phyloP scores from a whole-genome alignment of 2,888 invertebrate species.

The Leptinotarsa haldemani region DNA sequence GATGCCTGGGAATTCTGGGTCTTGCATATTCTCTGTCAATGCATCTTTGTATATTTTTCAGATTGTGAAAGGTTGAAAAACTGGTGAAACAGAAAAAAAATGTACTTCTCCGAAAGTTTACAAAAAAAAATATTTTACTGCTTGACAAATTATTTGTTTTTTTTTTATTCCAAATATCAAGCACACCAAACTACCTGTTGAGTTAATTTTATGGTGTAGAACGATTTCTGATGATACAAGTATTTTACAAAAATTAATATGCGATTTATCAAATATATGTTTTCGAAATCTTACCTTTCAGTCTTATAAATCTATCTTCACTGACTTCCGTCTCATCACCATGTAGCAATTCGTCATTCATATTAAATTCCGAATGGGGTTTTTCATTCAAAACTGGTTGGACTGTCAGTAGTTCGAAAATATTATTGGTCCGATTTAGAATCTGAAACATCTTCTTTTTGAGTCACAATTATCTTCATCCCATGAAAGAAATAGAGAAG shows the following conservation, averaged over 20 bases:
- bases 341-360: slow-evolving; percentile 69
- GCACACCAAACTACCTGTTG: too few species aligned
- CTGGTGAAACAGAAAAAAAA: too few species aligned
- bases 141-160: too few species aligned
- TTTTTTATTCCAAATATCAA: too few species aligned
- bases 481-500: too few species aligned
- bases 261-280: not conserved
- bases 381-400: slow-evolving; percentile 83
- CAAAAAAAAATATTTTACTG: too few species aligned
- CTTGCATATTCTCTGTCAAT: too few species aligned
- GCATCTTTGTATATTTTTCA: too few species aligned
- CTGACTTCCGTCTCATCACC: slow-evolving; percentile 75
- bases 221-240: not conserved
- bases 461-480: not conserved
- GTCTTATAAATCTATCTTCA: slow-evolving; percentile 80
- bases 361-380: slow-evolving; percentile 67
- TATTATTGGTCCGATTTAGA: slow-evolving; percentile 93
- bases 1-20: too few species aligned
- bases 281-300: slow-evolving; percentile 74
- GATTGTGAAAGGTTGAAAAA: too few species aligned
- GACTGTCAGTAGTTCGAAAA: slow-evolving; percentile 93
- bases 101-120: too few species aligned
- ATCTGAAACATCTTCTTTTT: slow-evolving; percentile 72
- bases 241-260: not conserved
- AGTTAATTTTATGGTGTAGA: too few species aligned